Evolutionary conservation across 2,888 invertebrate genomes (phyloP).

Genomic region (Dynastes hyllus): DNA sequence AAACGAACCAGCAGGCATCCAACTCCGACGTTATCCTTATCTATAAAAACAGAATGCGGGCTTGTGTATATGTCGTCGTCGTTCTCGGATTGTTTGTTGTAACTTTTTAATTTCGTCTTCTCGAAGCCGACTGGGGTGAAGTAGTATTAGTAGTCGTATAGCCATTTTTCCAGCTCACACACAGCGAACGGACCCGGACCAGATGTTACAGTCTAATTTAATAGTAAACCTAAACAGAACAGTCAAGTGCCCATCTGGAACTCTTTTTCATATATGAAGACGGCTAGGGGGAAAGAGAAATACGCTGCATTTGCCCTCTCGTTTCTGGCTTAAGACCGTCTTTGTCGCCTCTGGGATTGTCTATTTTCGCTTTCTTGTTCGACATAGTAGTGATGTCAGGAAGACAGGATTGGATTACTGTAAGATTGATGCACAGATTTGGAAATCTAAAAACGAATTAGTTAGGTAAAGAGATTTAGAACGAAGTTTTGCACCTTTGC

Average conservation of each 20-base stretch:
- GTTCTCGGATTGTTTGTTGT: slow-evolving; percentile 22
- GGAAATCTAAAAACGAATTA: not conserved
- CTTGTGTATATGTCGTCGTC: not conserved
- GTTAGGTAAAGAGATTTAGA: no score
- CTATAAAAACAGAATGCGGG: slow-evolving; percentile 36
- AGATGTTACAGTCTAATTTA: slow-evolving; percentile 53
- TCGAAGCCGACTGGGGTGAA: not conserved
- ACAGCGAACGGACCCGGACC: slow-evolving; percentile 33
- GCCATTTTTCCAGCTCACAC: not conserved
- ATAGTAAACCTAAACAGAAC: slow-evolving; percentile 57
- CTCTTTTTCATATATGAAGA: slow-evolving; percentile 42
- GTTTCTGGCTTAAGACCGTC: slow-evolving; percentile 11
- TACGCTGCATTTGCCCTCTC: not conserved
- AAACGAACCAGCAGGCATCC: slow-evolving; percentile 18
- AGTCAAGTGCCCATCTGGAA: slow-evolving; percentile 58
- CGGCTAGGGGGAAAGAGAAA: slow-evolving; percentile 38
- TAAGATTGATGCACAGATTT: not conserved
- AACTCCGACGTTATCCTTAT: slow-evolving; percentile 25
- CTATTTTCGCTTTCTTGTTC: slow-evolving; percentile 25
- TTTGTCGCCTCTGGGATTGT: slow-evolving; percentile 13
- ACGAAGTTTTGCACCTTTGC: no score
- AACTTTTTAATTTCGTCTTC: slow-evolving; percentile 42
- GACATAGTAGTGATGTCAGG: not conserved
- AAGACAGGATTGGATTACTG: slow-evolving; percentile 8
- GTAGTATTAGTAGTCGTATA: not conserved